Percentiles rank a stretch among this genome's conserved stretches.
Conservation (phyloP, 2,888 invertebrate species). For the Microctonus brassicae region DNA sequence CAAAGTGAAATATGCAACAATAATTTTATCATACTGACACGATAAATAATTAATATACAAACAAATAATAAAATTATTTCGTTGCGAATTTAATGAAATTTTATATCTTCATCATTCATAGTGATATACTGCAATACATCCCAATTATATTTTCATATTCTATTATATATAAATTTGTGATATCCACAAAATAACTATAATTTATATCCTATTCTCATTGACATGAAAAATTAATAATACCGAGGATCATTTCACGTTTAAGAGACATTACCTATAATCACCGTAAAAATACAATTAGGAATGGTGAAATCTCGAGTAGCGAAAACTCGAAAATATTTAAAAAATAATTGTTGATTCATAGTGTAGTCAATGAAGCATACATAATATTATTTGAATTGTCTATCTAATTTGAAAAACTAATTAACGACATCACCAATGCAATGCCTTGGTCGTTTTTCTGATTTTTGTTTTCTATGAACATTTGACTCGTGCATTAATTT, state of each 20-base stretch:
- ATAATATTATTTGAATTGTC: slow-evolving; percentile 31
- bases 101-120: too few relatives aligned
- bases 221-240: not conserved
- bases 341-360: slow-evolving; percentile 27
- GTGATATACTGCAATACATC: too few relatives aligned
- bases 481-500: slow-evolving; percentile 50
- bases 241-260: not conserved
- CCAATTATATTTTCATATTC: too few relatives aligned
- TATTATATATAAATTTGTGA: too few relatives aligned
- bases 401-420: slow-evolving; percentile 44
- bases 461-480: slow-evolving; percentile 58
- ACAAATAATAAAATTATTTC: not conserved
- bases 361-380: slow-evolving; percentile 52
- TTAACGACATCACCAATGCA: slow-evolving; percentile 55
- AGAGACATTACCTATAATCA: not conserved
- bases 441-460: slow-evolving; percentile 59
- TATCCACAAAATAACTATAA: too few relatives aligned
- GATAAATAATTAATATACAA: not conserved
- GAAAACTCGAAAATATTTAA: slow-evolving; percentile 7
- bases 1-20: not conserved
- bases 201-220: not conserved
- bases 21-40: not conserved
- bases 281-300: slow-evolving; percentile 31
- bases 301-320: slow-evolving; percentile 21
- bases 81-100: too few relatives aligned